phyloP scores from a whole-genome alignment of 92 coral and sea anemone genomes.

The Parazoanthus darwini region DNA sequence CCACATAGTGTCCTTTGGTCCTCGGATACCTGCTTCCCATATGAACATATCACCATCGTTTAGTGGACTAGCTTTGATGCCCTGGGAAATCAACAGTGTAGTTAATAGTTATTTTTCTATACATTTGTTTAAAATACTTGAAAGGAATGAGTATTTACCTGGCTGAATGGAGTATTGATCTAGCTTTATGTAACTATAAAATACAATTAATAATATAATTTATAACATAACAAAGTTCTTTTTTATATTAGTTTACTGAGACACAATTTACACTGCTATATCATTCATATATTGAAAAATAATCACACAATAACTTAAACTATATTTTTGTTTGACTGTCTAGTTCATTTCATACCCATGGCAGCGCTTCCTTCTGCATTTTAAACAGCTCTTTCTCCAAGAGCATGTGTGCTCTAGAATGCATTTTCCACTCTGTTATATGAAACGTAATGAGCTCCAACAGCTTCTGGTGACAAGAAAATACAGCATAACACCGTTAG shows the following conservation, averaged over 20 bases:
- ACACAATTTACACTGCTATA: too few species aligned
- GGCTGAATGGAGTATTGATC: neutral
- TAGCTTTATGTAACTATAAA: neutral
- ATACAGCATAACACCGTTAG: too few species aligned
- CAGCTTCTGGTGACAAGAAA: neutral
- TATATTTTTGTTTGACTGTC: too few species aligned
- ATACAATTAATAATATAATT: too few species aligned
- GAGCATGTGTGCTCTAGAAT: slow-evolving; percentile 89
- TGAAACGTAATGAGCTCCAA: neutral
- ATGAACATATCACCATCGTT: slow-evolving; percentile 87
- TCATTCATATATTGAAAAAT: too few species aligned
- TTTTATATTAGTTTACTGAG: too few species aligned
- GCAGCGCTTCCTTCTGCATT: neutral
- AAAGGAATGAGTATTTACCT: too few species aligned
- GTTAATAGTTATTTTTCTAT: neutral
- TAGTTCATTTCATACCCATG: too few species aligned
- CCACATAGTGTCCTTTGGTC: slow-evolving; percentile 95
- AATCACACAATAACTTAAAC: too few species aligned
- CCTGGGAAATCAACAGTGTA: slow-evolving; percentile 51
- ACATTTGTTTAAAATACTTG: too few species aligned
- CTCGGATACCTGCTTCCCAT: slow-evolving; percentile 92
- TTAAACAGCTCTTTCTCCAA: slow-evolving; percentile 93
- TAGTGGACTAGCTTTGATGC: slow-evolving; percentile 77
- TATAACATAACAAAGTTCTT: too few species aligned
- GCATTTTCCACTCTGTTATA: slow-evolving; percentile 55